A percentile compares a stretch with the other conserved stretches of the same genome.
Conservation (phyloP, 2,113 vertebrate genomes). For the Papio anubis region DNA sequence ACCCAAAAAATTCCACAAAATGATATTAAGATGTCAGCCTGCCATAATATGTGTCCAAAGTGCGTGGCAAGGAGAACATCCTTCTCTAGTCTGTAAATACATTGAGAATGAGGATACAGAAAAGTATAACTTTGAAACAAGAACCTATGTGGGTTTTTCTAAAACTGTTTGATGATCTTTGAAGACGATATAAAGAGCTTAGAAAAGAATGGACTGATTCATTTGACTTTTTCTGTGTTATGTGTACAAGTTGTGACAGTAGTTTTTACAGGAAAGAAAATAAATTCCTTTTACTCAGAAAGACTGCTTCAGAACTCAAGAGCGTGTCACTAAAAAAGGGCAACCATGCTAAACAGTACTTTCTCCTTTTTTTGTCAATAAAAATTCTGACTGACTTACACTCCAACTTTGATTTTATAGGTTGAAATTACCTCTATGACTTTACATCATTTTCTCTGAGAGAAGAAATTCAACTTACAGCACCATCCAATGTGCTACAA, state of each 20-base stretch:
- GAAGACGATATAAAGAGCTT: too few relatives aligned
- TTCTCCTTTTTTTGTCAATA: background rate
- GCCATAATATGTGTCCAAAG: background rate
- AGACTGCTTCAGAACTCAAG: background rate
- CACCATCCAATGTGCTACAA: background rate
- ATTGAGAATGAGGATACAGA: background rate
- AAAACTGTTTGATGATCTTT: background rate
- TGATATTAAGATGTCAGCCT: background rate
- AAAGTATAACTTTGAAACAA: background rate
- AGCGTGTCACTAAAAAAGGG: background rate
- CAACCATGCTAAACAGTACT: background rate
- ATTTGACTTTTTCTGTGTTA: rapidly evolving
- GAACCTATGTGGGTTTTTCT: background rate
- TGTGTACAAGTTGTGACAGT: background rate
- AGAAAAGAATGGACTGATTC: background rate
- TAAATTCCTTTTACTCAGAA: background rate
- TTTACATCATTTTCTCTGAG: background rate
- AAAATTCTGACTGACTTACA: background rate
- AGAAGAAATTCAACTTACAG: background rate
- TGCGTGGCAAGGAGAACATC: rapidly evolving
- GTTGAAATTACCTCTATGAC: background rate
- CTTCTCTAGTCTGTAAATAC: background rate
- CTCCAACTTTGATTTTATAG: background rate
- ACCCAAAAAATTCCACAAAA: background rate
- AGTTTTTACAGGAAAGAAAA: background rate